Base-by-base conservation (phyloP, 2,888 invertebrate species). In the Linyphia triangularis region DNA sequence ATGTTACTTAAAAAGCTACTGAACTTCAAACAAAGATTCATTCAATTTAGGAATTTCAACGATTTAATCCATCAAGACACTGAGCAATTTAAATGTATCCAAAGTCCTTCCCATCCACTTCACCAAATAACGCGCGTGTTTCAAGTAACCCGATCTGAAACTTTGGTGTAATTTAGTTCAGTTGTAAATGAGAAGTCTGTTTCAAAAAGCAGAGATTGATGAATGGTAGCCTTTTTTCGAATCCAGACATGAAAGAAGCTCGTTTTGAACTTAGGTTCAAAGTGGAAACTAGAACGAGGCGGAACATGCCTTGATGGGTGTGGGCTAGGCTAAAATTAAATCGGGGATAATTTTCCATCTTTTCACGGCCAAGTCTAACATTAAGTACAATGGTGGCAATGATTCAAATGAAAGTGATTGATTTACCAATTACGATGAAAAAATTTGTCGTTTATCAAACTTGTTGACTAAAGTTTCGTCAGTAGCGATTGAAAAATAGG, bases 81-180 rank as follows among this genome's bases (percentile, higher is more conserved):
- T 65, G 65, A 65, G 30, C n/a, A 30, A 65, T 30, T 65, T 65
- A 30, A 28, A 65, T 28, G 65, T 30, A 65, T 65, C 30, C 65
- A n/a, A n/a, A n/a, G 51, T 2, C 51, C n/a, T 10, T n/a, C 13
- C n/a, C 16, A 3, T 51, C n/a, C n/a, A 51, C n/a, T 51, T 51
- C 5, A 51, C 51, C 0, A 51, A 51, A 16, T 51, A 51, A 51
- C 51, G 13, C n/a, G 51, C 51, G 51, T 51, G 51, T 51, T 51
- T 51, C n/a, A 51, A 51, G 51, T 51, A 51, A 51, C n/a, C n/a
- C 51, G 16, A 51, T n/a, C 51, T 5, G 16, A 51, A n/a, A 5
- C n/a, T 10, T 9, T 10, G 13, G 16, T 51, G 51, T n/a, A 9
- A 51, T 16, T 51, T 51, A n/a, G 51, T 51, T 51, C 51, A 51